Evolutionary conservation across 2,888 invertebrate genomes (phyloP).

Genomic region (Stictocephala bisonia): DNA sequence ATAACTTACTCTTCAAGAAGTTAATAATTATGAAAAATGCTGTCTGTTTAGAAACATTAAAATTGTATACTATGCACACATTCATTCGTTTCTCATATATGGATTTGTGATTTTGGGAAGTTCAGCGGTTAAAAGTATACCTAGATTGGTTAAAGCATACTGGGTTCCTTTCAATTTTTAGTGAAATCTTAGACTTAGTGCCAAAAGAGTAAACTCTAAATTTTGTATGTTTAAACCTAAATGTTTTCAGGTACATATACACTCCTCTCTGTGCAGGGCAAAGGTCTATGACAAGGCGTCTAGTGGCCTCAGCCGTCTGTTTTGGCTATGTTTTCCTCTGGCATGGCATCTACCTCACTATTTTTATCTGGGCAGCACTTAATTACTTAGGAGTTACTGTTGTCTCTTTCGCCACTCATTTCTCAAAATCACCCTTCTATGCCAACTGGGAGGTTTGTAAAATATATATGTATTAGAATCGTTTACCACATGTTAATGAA

Average conservation of each 20-base stretch:
- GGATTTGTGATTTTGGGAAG: too few species aligned
- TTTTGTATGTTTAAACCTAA: too few species aligned
- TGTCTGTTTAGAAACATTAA: too few species aligned
- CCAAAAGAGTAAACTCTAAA: slow-evolving; percentile 43
- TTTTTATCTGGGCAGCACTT: slow-evolving; percentile 88
- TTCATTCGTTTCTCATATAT: too few species aligned
- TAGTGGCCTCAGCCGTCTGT: slow-evolving; percentile 78
- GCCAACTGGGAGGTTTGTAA: slow-evolving; percentile 62
- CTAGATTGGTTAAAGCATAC: too few species aligned
- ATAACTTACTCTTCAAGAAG: too few species aligned
- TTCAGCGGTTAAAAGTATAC: too few species aligned
- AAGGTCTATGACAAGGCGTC: slow-evolving; percentile 67
- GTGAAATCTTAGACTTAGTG: neutral
- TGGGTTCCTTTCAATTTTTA: slow-evolving; percentile 58
- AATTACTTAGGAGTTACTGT: slow-evolving; percentile 84
- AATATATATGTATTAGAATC: slow-evolving; percentile 26
- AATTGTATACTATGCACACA: too few species aligned
- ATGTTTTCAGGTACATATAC: slow-evolving; percentile 83
- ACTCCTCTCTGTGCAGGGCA: slow-evolving; percentile 69
- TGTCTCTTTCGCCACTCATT: slow-evolving; percentile 72
- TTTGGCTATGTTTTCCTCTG: slow-evolving; percentile 90
- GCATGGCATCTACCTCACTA: slow-evolving; percentile 85
- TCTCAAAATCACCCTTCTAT: slow-evolving; percentile 67
- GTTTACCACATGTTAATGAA: too few species aligned
- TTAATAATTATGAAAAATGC: too few species aligned